A percentile compares a stretch with the other conserved stretches of the same genome.
These are phyloP conservation scores for Anneissia japonica DNA, from an alignment of 35 echinoderm and acorn worm species.

Conservation along the genomic window DNA sequence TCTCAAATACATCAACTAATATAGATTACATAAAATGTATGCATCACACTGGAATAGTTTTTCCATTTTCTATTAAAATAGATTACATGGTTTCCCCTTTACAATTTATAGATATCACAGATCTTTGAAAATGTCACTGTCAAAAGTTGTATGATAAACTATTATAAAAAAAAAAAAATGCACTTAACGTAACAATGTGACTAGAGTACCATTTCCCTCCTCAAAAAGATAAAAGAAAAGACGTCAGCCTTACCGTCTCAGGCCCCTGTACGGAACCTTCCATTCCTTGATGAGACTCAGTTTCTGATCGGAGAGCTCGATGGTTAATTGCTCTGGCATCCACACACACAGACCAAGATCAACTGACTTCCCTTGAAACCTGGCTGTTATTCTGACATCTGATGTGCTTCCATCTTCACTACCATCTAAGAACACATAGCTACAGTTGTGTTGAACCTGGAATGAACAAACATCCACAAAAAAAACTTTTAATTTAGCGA, in stretches of 20 bases:
- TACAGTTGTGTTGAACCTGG: slow-evolving; percentile 63
- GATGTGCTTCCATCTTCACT: slow-evolving; percentile 50
- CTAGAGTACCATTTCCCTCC: neutral
- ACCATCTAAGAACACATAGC: slow-evolving; percentile 63
- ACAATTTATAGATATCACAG: neutral
- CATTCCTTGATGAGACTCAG: slow-evolving; percentile 79
- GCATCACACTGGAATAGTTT: too few relatives aligned
- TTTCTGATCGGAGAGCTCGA: slow-evolving; percentile 68
- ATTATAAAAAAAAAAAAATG: neutral
- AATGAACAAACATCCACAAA: too few relatives aligned
- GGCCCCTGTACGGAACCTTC: slow-evolving; percentile 54
- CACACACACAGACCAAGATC: slow-evolving; percentile 55
- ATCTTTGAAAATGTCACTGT: neutral
- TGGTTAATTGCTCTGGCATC: slow-evolving; percentile 76
- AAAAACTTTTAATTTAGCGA: too few relatives aligned
- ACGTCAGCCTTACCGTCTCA: neutral
- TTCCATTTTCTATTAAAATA: too few relatives aligned
- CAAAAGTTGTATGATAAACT: neutral
- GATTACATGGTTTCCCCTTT: neutral
- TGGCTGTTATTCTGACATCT: slow-evolving; percentile 29
- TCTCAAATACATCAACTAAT: too few relatives aligned
- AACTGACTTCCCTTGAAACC: slow-evolving; percentile 20
- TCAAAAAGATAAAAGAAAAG: neutral
- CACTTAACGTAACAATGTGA: neutral
- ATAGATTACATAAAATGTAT: too few relatives aligned